Base-by-base conservation (phyloP, 2,797 vertebrate genomes). In the Sebastes elongatus region DNA sequence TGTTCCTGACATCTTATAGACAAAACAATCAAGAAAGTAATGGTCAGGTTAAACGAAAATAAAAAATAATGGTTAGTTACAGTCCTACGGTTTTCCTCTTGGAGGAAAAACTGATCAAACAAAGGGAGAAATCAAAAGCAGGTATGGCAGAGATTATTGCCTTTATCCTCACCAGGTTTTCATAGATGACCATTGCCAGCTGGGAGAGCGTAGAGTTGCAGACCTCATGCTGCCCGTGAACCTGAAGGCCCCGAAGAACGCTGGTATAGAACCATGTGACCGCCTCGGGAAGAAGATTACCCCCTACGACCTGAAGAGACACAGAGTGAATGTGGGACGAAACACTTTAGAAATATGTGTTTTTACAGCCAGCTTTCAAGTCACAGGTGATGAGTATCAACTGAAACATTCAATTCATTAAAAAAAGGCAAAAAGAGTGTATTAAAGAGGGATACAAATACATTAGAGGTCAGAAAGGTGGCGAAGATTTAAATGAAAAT, bases 211-310 rank as follows among this genome's bases (percentile, higher is more conserved):
- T 94, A 3, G 94, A 93, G 87, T 97, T 97, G 94, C 98, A 99
- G 78, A 97, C 96, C 1, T 99, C 97, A 0, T 99, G 98, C 90
- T 99, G 98, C 53, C 99, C 99, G 0, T 99, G 98, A 56, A 96
- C 93, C 93, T 99, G 97, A 69, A 99, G 95, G 3, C 96, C 98
- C 82, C 94, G 95, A 67, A 99, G 95, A 67, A 99, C 97, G 0
- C 97, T 97, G 87, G 95, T 96, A 84, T 95, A 99, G 84, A 99
- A 97, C 97, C 98, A 99, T 0, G 95, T 96, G 70, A 98, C 98
- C 0, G 98, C 98, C 66, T 99, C 98, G 0, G 97, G 93, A 23
- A 98, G 96, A 81, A 99, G 95, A 76, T 96, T 98, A 42, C 96
- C 96, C 2, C 93, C 91, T 6, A 97, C 92, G 22, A 97, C 97